Evolutionary conservation across 2,888 invertebrate genomes (phyloP).

Genomic region (Imbricaverruca yamaguchii): DNA sequence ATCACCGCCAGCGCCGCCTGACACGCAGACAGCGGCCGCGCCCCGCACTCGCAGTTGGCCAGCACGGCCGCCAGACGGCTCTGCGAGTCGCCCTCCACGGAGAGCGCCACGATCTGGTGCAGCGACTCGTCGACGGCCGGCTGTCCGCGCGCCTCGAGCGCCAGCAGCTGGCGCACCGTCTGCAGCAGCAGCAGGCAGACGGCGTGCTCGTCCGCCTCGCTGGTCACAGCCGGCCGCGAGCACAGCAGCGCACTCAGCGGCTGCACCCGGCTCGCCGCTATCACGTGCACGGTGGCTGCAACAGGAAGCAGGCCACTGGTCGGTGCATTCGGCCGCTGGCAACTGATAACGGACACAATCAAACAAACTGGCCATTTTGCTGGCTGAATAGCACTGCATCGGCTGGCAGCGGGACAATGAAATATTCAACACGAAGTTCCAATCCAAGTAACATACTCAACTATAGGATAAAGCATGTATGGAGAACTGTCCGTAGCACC

Average conservation of each 20-base stretch:
- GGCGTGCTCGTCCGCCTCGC: not conserved
- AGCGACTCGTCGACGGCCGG: not conserved
- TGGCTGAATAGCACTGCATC: no score
- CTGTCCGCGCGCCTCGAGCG: not conserved
- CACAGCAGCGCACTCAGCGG: not conserved
- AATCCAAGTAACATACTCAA: no score
- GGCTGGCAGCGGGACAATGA: no score
- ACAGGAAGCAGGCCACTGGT: no score
- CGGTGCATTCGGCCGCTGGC: no score
- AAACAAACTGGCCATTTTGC: no score
- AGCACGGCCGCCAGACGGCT: not conserved
- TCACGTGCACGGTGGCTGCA: conserved; percentile 6
- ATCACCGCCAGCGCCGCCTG: conserved; percentile 50
- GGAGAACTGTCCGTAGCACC: no score
- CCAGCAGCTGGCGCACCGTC: not conserved
- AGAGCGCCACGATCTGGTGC: not conserved
- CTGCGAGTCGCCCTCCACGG: not conserved
- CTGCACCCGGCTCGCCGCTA: not conserved
- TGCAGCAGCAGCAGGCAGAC: conserved; percentile 15
- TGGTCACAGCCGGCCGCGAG: not conserved
- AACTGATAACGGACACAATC: no score
- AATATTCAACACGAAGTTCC: no score
- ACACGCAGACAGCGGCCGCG: not conserved
- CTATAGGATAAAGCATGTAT: no score
- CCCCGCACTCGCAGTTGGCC: not conserved